Conservation (phyloP, 2,888 invertebrate genomes). For the Colletes collaris region DNA sequence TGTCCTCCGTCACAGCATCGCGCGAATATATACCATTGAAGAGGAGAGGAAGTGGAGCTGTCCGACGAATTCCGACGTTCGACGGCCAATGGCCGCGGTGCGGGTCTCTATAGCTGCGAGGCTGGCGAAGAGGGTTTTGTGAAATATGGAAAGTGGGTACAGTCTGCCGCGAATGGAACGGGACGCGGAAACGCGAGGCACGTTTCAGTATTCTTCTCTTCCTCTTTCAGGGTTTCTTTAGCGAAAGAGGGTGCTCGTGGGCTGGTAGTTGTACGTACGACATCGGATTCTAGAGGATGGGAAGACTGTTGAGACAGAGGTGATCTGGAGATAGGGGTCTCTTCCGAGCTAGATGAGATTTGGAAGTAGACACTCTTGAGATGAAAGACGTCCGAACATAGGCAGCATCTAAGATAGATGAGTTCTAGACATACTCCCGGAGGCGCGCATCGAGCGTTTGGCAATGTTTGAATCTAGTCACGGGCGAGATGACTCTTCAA, state of each 20-base stretch:
- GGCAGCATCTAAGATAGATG: no score
- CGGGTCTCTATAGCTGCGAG: background rate
- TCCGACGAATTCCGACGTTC: constrained; percentile 41
- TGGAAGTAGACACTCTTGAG: no score
- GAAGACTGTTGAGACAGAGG: background rate
- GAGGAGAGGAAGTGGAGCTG: constrained; percentile 35
- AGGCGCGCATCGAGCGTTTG: no score
- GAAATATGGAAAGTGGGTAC: constrained; percentile 36
- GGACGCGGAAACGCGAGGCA: constrained; percentile 15
- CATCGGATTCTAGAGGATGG: background rate
- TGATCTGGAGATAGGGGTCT: background rate
- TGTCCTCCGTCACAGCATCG: constrained; percentile 50
- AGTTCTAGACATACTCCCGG: no score
- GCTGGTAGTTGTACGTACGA: background rate
- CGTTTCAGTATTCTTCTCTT: constrained; percentile 13
- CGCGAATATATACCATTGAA: constrained; percentile 69
- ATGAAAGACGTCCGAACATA: no score
- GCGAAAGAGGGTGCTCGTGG: background rate
- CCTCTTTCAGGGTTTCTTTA: background rate
- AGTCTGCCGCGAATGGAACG: constrained; percentile 1
- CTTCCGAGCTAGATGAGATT: no score
- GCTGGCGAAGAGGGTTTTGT: constrained; percentile 23
- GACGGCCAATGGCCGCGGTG: constrained; percentile 31
- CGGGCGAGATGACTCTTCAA: no score
- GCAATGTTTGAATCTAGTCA: no score